Evolutionary conservation across 2,888 invertebrate genomes (phyloP), one percentile per base, ranked within the genome.

Genomic region (Germaria angustata): DNA sequence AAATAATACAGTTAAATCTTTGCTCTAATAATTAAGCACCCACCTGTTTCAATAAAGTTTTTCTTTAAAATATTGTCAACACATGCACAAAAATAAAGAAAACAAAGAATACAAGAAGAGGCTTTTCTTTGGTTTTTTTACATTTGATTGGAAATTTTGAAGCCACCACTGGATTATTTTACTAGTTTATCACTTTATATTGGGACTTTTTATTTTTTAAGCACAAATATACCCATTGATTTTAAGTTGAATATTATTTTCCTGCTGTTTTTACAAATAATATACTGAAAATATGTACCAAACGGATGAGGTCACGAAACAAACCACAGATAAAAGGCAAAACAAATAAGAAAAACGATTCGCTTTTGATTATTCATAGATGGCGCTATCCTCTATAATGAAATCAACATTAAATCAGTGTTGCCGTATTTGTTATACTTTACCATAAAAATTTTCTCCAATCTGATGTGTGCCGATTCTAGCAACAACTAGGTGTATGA

Each of bases 271-370:
- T 66, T 22, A 63, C 68, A 69, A 69, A 69, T 53, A 66, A 41
- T 49, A 9, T 80, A 65, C 39, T 49, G 39, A 65, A 77, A 77
- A 63, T 65, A 57, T 78, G 36, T 68, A 75, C 61, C 36, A 49
- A 49, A 78, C 65, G 46, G 75, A 71, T 78, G 78, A 82, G 78
- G 75, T 81, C 81, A 82, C 78, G 78, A 79, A 81, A 59, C 34
- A 71, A 76, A 76, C 49, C 13, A 55, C n/a, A 55, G 39, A 55
- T 63, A 63, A 41, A 46, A 55, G 53, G 41, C 28, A 80, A 53
- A 53, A 61, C 44, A 22, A 66, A 28, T 65, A 57, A 15, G 20
- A n/a, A 63, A 24, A 57, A n/a, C 17, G 28, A 44, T 69, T 55
- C 2, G 11, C 15, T 22, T 20, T 41, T 17, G 0, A 28, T 8